Evolutionary conservation across 2,888 invertebrate species (phyloP).

Genomic region (Melikaiella ostensackeni): DNA sequence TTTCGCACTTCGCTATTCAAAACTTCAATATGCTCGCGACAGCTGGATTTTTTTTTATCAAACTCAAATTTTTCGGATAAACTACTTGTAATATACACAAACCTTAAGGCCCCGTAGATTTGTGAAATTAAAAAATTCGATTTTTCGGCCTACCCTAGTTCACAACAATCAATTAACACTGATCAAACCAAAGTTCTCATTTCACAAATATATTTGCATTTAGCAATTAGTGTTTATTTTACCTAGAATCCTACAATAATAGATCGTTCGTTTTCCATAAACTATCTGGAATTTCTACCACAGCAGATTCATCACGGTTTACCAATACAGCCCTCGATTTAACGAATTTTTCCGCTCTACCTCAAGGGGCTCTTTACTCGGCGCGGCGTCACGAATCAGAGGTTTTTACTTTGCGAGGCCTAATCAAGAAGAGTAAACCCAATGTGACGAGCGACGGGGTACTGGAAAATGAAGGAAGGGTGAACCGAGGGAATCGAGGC

Average conservation of each 20-base stretch:
- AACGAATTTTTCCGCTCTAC: constrained; percentile 52
- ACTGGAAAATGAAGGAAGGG: constrained; percentile 51
- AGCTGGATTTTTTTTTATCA: no score
- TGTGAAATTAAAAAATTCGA: no score
- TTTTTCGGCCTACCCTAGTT: no score
- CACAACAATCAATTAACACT: not conserved
- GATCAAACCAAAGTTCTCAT: not conserved
- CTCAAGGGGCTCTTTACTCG: constrained; percentile 53
- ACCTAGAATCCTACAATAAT: not conserved
- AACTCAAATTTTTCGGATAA: no score
- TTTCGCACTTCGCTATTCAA: no score
- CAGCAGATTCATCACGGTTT: not conserved
- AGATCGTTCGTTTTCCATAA: not conserved
- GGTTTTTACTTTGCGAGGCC: constrained; percentile 68
- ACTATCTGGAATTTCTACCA: not conserved
- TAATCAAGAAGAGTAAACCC: constrained; percentile 77
- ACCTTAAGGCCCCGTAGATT: no score
- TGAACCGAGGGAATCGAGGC: constrained; percentile 59
- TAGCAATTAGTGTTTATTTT: not conserved
- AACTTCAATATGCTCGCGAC: no score
- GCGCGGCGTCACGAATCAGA: constrained; percentile 29
- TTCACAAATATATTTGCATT: not conserved
- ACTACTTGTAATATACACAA: no score
- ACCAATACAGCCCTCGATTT: constrained; percentile 35
- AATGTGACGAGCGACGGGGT: constrained; percentile 64